Base-by-base conservation (phyloP, 2,888 invertebrate species). In the Lacanobia wlatinum region DNA sequence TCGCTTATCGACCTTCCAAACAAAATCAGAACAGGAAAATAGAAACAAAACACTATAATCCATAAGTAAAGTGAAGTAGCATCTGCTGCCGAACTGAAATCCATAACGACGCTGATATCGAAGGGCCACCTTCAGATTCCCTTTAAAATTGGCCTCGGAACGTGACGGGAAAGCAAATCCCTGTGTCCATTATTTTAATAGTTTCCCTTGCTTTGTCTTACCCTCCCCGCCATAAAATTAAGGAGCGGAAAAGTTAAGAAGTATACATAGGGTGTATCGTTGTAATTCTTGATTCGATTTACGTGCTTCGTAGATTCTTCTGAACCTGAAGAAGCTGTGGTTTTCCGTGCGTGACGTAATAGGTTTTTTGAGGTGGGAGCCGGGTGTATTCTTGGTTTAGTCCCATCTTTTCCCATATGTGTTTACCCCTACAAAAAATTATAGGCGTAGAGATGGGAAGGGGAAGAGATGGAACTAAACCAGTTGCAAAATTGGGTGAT, bases 61-160 rank as follows among this genome's bases (percentile, higher is more conserved):
- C 74, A 69, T 66, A 80, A 69, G 72, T 73, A 80, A 83, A 78
- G 65, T 80, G 76, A 70, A 84, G 78, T 69, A 82, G 83, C 92
- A 92, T 90, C 91, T 92, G 92, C 84, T 87, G 74, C 85, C 80
- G 80, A 83, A 84, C 84, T 78, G 84, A 86, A 88, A 87, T 88
- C 89, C 87, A 90, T 90, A 88, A 88, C 84, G 87, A 86, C 86
- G 84, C 87, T 89, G 88, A 86, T 82, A 84, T 76, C 76, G 73
- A 81, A 64, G 73, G 73, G 80, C 72, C 34, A 74, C 83, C 82
- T 74, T 81, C 84, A 74, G 80, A 80, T 86, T 87, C 86, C 92
- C 91, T 93, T 92, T 92, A 92, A 94, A 94, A 94, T 94, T 93
- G 93, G 92, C 90, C 87, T 82, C 79, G 28, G 62, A 34, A 94